phyloP scores from a whole-genome alignment of 2,113 vertebrate species.

The Phainopepla nitens region DNA sequence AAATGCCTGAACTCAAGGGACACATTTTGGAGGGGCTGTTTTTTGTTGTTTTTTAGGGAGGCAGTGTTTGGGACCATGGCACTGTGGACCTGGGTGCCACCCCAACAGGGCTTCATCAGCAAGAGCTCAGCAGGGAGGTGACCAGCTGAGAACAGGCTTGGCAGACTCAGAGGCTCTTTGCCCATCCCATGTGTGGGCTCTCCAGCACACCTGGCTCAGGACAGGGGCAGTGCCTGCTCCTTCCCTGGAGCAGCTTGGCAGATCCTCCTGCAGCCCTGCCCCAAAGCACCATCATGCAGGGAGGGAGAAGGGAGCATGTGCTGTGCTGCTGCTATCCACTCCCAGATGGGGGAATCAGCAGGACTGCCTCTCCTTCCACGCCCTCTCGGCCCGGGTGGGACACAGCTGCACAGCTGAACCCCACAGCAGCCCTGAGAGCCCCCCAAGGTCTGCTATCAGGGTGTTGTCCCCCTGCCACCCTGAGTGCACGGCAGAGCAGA shows the following conservation, averaged over 20 bases:
- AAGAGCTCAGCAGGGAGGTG: neutral
- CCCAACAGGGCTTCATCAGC: neutral
- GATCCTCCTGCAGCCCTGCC: neutral
- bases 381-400: neutral
- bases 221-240: rapidly evolving
- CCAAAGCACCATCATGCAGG: neutral
- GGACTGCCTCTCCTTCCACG: neutral
- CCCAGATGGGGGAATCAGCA: rapidly evolving
- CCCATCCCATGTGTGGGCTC: rapidly evolving
- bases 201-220: neutral
- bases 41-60: neutral
- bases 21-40: neutral
- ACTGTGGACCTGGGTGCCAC: neutral
- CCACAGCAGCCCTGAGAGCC: neutral
- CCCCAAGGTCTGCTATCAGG: neutral
- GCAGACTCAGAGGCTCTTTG: neutral
- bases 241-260: neutral
- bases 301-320: neutral
- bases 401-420: neutral
- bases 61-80: rapidly evolving
- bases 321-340: neutral
- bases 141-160: neutral
- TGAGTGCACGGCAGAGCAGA: neutral
- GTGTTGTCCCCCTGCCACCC: neutral
- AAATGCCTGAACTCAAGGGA: neutral